Evolutionary conservation across 2,888 invertebrate species (phyloP).

Genomic region (Drosophila pseudotakahashii): DNA sequence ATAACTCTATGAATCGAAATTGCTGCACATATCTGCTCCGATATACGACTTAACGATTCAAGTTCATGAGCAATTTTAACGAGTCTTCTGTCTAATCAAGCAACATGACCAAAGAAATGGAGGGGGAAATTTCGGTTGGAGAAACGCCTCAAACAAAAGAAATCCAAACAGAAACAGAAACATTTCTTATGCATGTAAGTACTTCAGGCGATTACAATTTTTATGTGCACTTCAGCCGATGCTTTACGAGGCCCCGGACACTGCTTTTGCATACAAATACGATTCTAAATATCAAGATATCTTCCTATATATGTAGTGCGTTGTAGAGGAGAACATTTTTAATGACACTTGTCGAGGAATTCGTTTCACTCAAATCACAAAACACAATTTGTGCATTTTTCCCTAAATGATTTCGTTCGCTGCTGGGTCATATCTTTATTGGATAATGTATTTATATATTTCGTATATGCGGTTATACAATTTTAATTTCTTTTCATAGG

Average conservation of each 20-base stretch:
- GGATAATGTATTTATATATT: conserved; percentile 55
- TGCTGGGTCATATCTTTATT: conserved; percentile 65
- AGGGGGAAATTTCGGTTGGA: background rate
- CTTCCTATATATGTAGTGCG: background rate
- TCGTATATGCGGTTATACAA: conserved; percentile 41
- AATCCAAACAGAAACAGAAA: conserved; percentile 9
- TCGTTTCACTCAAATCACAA: conserved; percentile 13
- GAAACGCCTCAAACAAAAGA: conserved; percentile 17
- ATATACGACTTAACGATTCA: conserved; percentile 49
- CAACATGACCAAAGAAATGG: conserved; percentile 19
- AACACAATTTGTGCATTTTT: conserved; percentile 62
- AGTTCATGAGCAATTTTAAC: conserved; percentile 70
- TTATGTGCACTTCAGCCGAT: conserved; percentile 66
- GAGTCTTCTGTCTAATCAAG: conserved; percentile 51
- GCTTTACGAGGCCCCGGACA: conserved; percentile 63
- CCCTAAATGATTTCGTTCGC: conserved; percentile 63
- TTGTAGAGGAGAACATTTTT: conserved; percentile 45
- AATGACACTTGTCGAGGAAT: conserved; percentile 65
- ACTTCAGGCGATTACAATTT: conserved; percentile 66
- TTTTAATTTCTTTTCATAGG: conserved; percentile 73
- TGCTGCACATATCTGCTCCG: conserved; percentile 31
- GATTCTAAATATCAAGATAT: background rate
- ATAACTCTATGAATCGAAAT: conserved; percentile 33
- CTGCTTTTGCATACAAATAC: conserved; percentile 70
- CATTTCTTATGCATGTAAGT: conserved; percentile 66